Evolutionary conservation across 2,113 vertebrate genomes (phyloP), one percentile per base, ranked within the genome.

Genomic region (Tetraodon nigroviridis): DNA sequence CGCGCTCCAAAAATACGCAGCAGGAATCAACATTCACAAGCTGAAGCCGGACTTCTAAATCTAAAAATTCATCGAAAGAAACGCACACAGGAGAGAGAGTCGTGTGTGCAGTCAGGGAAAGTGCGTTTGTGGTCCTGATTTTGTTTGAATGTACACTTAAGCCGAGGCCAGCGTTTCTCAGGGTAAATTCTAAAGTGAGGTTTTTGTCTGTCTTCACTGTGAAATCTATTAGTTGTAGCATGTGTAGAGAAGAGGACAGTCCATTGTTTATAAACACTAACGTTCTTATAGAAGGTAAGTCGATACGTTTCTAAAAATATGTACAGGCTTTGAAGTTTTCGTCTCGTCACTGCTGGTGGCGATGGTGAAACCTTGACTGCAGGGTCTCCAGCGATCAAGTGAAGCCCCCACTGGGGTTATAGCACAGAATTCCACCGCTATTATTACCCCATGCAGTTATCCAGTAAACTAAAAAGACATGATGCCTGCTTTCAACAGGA

Each of bases 351-450:
- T 50, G 27, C 22, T 7, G 17, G 40, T 8, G 0, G 11, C 51
- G 45, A 11, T 19, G 13, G 27, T 48, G 64, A 55, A 61, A 76
- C 70, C 74, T 71, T 79, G 60, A 79, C 80, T 58, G 24, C 45
- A 53, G 45, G 46, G 53, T 73, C 59, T 52, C 63, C 61, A 32
- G 42, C 54, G 52, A 71, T 54, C 45, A 41, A 60, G 18, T 56
- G 71, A 79, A 72, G 76, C 58, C 24, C 50, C 22, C 66, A 55
- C 47, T n/a, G 7, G 46, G 74, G 75, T 83, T 65, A 61, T 74
- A 64, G 72, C 71, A 67, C 73, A 50, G 73, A 65, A 77, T 78
- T 61, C 62, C 67, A 65, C 8, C 63, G 66, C 79, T 86, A 81
- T 83, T 83, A 75, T 85, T 82, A 84, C 60, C 63, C 70, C 18